Evolutionary conservation across 2,797 vertebrate genomes (phyloP).

Genomic region (Ctenopoma kingsleyae): DNA sequence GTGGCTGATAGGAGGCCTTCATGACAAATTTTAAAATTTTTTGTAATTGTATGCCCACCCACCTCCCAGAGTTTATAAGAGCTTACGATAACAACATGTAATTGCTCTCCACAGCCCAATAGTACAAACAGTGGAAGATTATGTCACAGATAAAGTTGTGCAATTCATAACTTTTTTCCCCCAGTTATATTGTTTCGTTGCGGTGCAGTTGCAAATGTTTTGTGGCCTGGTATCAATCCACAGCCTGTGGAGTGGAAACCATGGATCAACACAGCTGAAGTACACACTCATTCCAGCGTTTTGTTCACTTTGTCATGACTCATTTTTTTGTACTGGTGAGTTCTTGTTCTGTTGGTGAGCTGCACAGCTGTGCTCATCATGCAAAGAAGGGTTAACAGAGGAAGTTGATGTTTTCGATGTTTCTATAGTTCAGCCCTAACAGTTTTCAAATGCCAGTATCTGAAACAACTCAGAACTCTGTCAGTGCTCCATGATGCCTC

Average conservation of each 20-base stretch:
- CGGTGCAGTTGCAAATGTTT: neutral
- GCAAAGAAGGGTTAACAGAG: neutral
- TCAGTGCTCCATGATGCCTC: neutral
- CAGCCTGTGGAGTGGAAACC: neutral
- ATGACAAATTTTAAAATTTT: neutral
- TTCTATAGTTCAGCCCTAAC: neutral
- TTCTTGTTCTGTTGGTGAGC: neutral
- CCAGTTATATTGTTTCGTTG: neutral
- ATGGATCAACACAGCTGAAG: neutral
- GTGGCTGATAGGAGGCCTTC: neutral
- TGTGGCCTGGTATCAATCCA: neutral
- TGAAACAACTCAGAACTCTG: neutral
- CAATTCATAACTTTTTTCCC: neutral
- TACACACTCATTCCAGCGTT: neutral
- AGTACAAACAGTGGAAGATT: neutral
- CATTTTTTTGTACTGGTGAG: neutral
- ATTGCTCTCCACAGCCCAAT: neutral
- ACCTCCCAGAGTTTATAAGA: neutral
- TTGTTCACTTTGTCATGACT: neutral
- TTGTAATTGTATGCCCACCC: neutral
- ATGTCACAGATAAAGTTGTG: neutral
- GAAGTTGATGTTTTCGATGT: neutral
- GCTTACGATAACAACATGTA: neutral
- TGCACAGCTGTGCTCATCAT: neutral
- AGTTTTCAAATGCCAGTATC: neutral